These are phyloP conservation scores for Fabriciana adippe DNA, from an alignment of 2,888 invertebrate genomes.

Conservation along the genomic window DNA sequence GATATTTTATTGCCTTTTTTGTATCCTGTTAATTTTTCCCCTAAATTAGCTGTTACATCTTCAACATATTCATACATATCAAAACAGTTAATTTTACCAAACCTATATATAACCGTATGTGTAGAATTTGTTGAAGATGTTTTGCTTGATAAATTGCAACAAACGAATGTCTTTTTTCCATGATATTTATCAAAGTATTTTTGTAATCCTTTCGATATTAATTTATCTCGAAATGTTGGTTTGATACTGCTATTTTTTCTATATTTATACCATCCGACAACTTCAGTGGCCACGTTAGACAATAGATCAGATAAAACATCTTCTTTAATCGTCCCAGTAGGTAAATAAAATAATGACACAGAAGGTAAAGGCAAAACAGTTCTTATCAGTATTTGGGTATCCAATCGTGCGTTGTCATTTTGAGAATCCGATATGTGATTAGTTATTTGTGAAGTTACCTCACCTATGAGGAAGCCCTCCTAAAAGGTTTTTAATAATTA, in stretches of 20 bases:
- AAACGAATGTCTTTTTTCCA: conserved; percentile 83
- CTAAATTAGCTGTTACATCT: conserved; percentile 79
- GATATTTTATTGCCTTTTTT: conserved; percentile 62
- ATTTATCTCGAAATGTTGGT: conserved; percentile 84
- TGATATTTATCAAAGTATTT: conserved; percentile 79
- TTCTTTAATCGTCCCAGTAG: conserved; percentile 81
- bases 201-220: conserved; percentile 84
- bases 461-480: conserved; percentile 86
- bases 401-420: conserved; percentile 83
- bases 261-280: conserved; percentile 87
- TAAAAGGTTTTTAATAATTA: conserved; percentile 48
- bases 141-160: conserved; percentile 83
- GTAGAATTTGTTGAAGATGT: conserved; percentile 79
- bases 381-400: conserved; percentile 83
- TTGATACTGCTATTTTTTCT: conserved; percentile 78
- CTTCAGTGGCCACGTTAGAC: conserved; percentile 76
- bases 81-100: conserved; percentile 82
- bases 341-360: conserved; percentile 81
- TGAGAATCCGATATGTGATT: conserved; percentile 87
- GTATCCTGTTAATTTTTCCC: conserved; percentile 76
- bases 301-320: conserved; percentile 79
- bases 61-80: conserved; percentile 79
- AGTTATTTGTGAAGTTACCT: conserved; percentile 83
- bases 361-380: conserved; percentile 83
- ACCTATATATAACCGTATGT: conserved; percentile 84